Base-by-base conservation (phyloP, 2,113 vertebrate genomes). In the Dipodomys merriami region DNA sequence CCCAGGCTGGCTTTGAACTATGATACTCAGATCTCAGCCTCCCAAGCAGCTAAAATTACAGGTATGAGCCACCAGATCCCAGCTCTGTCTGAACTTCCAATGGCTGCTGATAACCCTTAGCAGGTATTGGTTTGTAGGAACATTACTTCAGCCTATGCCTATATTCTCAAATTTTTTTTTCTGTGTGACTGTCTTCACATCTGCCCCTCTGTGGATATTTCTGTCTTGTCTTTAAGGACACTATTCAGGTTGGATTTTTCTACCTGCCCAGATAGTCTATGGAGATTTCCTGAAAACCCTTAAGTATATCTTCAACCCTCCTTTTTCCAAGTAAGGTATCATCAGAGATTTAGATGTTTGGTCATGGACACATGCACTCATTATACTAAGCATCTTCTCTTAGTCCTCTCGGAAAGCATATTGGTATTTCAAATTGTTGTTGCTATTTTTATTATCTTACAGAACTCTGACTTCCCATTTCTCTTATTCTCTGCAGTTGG, bases 401-500 rank as follows among this genome's bases (percentile, higher is more conserved):
- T 11, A 88, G 7, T 90, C 29, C 29, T 96, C 67, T 76, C 79
- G 79, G 76, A 72, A 90, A 93, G 67, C 84, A 73, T 76, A 18
- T 78, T 87, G 9, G 29, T 71, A 87, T 95, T 96, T 80, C 46
- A 92, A 76, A 67, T 96, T 83, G 30, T 86, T 93, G 20, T 92
- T 73, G 44, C 4, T 65, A 6, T 80, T 96, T 95, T 91, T 78
- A 72, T 83, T 83, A 39, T 35, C 49, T 95, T 76, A 12, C 4
- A 53, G 81, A 76, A 81, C 22, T 91, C 78, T 96, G 46, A 95
- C 73, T n/a, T 94, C 7, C 53, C 18, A 6, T 87, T 91, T 77
- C 8, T 92, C 93, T 96, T 95, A 96, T 95, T 96, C 49, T 67
- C 0, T 96, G 39, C 98, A 99, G 99, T 99, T 99, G 98, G 98